Evolutionary conservation across 2,113 vertebrate species (phyloP).

Genomic region (Camelus bactrianus): DNA sequence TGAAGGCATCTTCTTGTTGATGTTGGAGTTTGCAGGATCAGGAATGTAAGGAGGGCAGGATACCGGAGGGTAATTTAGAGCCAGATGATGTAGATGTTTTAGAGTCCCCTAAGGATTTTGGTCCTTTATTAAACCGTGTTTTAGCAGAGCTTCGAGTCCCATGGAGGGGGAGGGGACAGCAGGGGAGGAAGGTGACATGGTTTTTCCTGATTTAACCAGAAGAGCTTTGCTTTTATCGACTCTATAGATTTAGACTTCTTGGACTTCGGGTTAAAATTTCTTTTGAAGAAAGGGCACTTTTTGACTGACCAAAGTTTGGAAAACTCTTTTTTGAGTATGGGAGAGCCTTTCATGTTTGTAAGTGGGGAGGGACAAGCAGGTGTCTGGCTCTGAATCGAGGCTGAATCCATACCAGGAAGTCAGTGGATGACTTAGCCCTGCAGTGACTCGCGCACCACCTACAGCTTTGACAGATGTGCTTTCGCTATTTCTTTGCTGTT

Average conservation of each 20-base stretch:
- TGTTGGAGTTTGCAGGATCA: not conserved
- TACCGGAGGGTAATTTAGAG: not conserved
- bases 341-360: not conserved
- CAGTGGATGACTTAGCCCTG: too few species aligned
- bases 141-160: not conserved
- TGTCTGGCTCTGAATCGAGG: not conserved
- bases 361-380: not conserved
- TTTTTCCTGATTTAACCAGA: not conserved
- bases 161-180: too few species aligned
- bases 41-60: not conserved
- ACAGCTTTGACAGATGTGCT: not conserved
- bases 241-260: not conserved
- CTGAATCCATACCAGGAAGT: not conserved
- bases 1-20: not conserved
- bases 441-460: accelerated
- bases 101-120: not conserved
- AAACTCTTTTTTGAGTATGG: not conserved
- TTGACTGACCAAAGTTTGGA: not conserved
- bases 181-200: not conserved
- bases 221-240: not conserved
- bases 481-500: not conserved
- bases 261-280: not conserved
- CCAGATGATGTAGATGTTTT: not conserved
- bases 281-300: not conserved
- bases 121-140: not conserved